phyloP scores from a whole-genome alignment of 2,797 vertebrate species.

The Nyctibius grandis region DNA sequence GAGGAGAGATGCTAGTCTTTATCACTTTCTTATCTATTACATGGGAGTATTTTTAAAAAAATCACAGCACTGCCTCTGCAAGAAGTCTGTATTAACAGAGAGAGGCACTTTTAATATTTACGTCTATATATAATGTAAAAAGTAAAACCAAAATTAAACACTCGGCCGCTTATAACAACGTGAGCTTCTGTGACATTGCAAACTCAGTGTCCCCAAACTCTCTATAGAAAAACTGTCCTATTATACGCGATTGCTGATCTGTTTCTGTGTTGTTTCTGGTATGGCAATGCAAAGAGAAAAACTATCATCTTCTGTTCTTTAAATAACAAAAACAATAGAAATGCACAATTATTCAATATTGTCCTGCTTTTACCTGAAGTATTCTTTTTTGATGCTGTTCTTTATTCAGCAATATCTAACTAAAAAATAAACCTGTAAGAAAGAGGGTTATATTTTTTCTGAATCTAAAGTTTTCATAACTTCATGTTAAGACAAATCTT shows the following conservation, averaged over 20 bases:
- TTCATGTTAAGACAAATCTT: neutral
- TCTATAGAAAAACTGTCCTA: neutral
- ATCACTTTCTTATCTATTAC: neutral
- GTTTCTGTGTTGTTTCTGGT: neutral
- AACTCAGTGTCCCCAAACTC: neutral
- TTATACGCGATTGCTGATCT: neutral
- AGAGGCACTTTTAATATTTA: neutral
- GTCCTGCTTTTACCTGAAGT: neutral
- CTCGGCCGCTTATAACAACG: accelerated
- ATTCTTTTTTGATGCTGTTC: neutral
- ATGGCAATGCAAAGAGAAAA: neutral
- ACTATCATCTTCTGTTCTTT: neutral
- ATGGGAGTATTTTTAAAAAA: neutral
- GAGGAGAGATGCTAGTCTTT: neutral
- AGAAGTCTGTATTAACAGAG: neutral
- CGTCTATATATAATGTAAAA: neutral
- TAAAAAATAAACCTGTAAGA: neutral
- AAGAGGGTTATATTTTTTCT: neutral
- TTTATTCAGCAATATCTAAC: neutral
- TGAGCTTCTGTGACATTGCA: neutral
- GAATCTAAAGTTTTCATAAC: neutral
- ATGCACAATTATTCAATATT: neutral
- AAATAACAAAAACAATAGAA: neutral
- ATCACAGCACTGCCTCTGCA: neutral
- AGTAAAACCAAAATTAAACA: neutral